Evolutionary conservation across 1,140 invertebrate genomes (phyloP), one percentile per base, ranked within the genome.

Genomic region (Chrysoperla carnea): DNA sequence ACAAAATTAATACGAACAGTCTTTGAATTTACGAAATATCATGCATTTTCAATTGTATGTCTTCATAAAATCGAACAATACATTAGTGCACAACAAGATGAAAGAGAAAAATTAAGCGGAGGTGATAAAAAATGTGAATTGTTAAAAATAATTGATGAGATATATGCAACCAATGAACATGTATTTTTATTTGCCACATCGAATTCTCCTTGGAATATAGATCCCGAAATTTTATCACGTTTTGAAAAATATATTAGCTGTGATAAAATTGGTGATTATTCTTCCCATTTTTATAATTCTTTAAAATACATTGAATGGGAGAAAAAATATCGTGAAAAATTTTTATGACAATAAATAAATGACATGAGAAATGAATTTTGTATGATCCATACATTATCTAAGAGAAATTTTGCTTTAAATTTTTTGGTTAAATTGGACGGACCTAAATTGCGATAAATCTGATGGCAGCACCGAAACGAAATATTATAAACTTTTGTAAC

Each of bases 31-130:
- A 92, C 93, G 0, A 73, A 81, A n/a, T 80, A 80, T 58, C 35
- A 89, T 56, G 78, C 91, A 1, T 94, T 94, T 0, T 84, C 86
- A 1, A 89, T 89, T 31, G 90, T 98, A 49, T 98, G 98, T 61
- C 78, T 98, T 29, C 94, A 98, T 59, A 93, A 99, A 64, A 80
- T 97, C 38, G 94, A 99, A n/a, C n/a, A n/a, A 57, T 81, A 86
- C 23, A 64, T 96, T 11, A 80, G 84, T 6, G 80, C 81, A 0
- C 73, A 73, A 42, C 61, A 81, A 15, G 78, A 79, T 15, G 66
- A 73, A 1, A 73, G 70, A 0, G 87, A 93, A 58, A 90, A 94
- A 50, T 94, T 98, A 61, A 89, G 91, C 0, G 85, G 85, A 14
- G 68, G 90, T 43, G 66, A 93, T 45, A 80, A 97, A 9, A 92